Evolutionary conservation across 2,888 invertebrate species (phyloP), one percentile per base, ranked within the genome.

Genomic region (Tricholauxania praeusta): DNA sequence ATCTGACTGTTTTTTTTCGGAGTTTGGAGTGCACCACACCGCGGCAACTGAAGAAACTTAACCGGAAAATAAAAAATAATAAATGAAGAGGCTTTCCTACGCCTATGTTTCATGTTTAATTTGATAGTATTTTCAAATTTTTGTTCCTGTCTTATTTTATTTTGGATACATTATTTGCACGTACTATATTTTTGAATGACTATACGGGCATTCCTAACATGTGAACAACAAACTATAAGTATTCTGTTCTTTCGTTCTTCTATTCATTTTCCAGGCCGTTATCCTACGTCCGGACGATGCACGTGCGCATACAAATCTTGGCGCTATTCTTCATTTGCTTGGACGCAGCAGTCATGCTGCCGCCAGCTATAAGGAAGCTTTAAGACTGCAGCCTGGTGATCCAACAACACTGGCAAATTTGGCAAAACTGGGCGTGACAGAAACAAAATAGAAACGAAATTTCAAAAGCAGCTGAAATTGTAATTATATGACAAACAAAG

Each of bases 291-390:
- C 89, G 0, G 88, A 96, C 92, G 95, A 96, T 83, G 94, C 97
- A 0, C 92, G 95, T 78, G 94, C 96, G 73, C 96, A 97, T 88
- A 96, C 97, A 82, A 98, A 98, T 87, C 90, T 97, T 72, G 98
- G 98, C 32, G 98, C 98, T 73, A 98, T 98, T 84, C 89, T 97
- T 74, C 98, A 98, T 88, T 90, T 97, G 78, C 96, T 97, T 86
- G 96, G 96, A 32, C 96, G 96, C 87, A 93, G 96, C 81, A 89
- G 90, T 39, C 94, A 96, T 78, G 98, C 98, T 0, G 96, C 96
- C 62, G 90, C 91, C 17, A 94, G 95, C 74, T 98, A 98, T 87
- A 90, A 93, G 79, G 92, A 93, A 83, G 97, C 98, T 1, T 89
- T 98, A 72, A 90, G 93, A 82, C 89, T 98, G 72, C 93, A 96